Percentiles rank a stretch among this genome's conserved stretches.
phyloP scores from a whole-genome alignment of 2,888 invertebrate genomes.

The Holacanthella duospinosa region DNA sequence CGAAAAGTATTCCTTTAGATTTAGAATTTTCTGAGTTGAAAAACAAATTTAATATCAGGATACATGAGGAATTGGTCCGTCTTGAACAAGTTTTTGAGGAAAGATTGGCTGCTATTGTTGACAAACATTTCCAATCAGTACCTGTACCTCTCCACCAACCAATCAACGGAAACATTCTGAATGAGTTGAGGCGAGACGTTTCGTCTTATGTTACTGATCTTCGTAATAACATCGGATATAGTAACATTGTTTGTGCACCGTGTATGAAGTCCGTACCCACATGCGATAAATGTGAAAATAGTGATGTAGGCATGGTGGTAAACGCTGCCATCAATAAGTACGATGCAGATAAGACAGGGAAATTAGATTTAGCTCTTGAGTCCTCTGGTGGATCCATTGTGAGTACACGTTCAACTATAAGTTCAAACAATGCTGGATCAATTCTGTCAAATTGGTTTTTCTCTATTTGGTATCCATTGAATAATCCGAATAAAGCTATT shows the following conservation, averaged over 20 bases:
- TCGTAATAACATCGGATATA: not conserved
- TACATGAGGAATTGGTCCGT: not conserved
- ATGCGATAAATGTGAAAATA: not conserved
- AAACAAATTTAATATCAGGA: not conserved
- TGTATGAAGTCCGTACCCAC: not conserved
- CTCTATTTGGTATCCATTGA: slow-evolving; percentile 70
- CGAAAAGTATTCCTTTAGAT: too few species aligned
- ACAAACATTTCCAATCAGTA: not conserved
- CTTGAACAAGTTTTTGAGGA: not conserved
- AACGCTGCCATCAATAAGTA: slow-evolving; percentile 49
- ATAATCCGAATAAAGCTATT: slow-evolving; percentile 77
- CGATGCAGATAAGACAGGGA: slow-evolving; percentile 90
- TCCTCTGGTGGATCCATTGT: slow-evolving; percentile 76
- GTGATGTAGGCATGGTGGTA: slow-evolving; percentile 40
- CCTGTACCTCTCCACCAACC: not conserved
- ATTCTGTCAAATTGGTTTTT: slow-evolving; percentile 75
- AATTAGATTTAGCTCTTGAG: slow-evolving; percentile 90
- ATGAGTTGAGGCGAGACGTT: not conserved
- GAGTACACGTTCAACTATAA: slow-evolving; percentile 81
- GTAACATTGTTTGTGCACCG: not conserved
- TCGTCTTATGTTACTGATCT: not conserved
- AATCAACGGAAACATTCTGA: not conserved
- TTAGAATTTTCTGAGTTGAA: not conserved
- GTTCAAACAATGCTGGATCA: slow-evolving; percentile 64
- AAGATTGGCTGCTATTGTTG: not conserved